Evolutionary conservation across 1,140 invertebrate genomes (phyloP).

Genomic region (Holotrichia oblita): DNA sequence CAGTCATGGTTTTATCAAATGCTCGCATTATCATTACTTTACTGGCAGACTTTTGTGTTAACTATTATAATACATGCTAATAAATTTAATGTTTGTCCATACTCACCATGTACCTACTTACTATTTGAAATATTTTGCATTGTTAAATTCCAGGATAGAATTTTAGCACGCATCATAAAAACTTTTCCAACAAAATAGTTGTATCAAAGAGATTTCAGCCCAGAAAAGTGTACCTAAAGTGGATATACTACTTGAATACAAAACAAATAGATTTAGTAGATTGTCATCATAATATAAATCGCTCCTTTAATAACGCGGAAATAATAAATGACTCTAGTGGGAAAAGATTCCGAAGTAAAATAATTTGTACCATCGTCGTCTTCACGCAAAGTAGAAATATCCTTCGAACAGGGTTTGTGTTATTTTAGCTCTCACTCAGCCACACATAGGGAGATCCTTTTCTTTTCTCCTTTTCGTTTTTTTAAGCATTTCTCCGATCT

Average conservation of each 20-base stretch:
- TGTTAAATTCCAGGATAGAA: too few species aligned
- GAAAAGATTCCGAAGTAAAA: not conserved
- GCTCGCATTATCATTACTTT: too few species aligned
- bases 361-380: slow-evolving; percentile 11
- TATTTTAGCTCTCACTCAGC: not conserved
- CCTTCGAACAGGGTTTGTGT: not conserved
- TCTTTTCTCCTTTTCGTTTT: not conserved
- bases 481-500: not conserved
- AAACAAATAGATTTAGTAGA: slow-evolving; percentile 16
- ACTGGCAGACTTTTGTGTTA: too few species aligned
- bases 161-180: too few species aligned
- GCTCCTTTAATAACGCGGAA: slow-evolving; percentile 2
- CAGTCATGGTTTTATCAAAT: too few species aligned
- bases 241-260: not conserved
- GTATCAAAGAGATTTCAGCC: not conserved
- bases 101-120: too few species aligned
- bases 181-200: too few species aligned
- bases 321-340: not conserved
- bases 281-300: slow-evolving; percentile 21
- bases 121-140: too few species aligned
- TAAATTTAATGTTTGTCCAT: too few species aligned
- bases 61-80: too few species aligned
- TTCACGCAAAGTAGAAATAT: not conserved
- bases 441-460: too few species aligned
- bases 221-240: not conserved